Percentiles rank a stretch among this genome's conserved stretches.
Conservation (phyloP, 2,888 invertebrate species). For the Luperina testacea region DNA sequence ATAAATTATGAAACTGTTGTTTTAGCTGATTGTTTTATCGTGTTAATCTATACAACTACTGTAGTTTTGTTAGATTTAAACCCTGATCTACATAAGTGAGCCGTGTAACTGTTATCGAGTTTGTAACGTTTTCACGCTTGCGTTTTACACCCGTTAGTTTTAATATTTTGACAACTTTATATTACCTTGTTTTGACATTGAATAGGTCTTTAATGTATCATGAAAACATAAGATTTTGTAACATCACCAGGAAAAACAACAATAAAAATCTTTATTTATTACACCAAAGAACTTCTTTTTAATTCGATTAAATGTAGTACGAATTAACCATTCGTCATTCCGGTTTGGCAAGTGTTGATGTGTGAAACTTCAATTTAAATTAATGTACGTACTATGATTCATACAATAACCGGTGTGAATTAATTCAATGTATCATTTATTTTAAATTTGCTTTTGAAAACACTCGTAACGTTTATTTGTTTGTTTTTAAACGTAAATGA, state of each 20-base stretch:
- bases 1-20: constrained; percentile 70
- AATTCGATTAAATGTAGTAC: constrained; percentile 17
- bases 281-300: constrained; percentile 23
- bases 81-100: constrained; percentile 56
- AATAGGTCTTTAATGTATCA: constrained; percentile 14
- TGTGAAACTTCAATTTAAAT: constrained; percentile 64
- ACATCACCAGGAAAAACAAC: neutral
- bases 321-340: constrained; percentile 61
- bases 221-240: constrained; percentile 9
- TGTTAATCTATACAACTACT: constrained; percentile 58
- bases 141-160: constrained; percentile 40
- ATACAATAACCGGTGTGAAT: constrained; percentile 53
- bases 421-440: constrained; percentile 55
- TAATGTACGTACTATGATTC: constrained; percentile 61
- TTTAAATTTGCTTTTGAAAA: constrained; percentile 52
- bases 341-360: constrained; percentile 66
- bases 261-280: constrained; percentile 40
- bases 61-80: constrained; percentile 62
- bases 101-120: constrained; percentile 55
- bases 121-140: constrained; percentile 51
- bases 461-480: constrained; percentile 48
- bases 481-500: constrained; percentile 60
- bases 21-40: constrained; percentile 73
- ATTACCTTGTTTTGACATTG: constrained; percentile 13
- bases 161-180: constrained; percentile 40